Percentiles rank a stretch among this genome's conserved stretches.
Conservation (phyloP, 2,888 invertebrate species). For the Trisateles emortualis region DNA sequence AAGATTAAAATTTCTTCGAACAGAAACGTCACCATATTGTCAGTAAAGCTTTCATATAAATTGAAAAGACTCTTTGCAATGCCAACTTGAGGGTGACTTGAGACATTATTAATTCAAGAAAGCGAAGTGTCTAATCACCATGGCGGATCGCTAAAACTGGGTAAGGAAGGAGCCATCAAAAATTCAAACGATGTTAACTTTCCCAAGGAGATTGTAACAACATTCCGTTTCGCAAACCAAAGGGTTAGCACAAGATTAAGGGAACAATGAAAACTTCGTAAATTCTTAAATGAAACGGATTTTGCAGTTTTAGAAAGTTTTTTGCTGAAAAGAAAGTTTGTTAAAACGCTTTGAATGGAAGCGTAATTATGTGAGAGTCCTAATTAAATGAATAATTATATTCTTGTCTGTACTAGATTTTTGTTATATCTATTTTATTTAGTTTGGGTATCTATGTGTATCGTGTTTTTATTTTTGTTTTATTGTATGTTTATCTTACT, state of each 20-base stretch:
- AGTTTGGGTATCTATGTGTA: too few relatives aligned
- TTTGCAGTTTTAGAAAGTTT: neutral
- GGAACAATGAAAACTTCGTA: conserved; percentile 9
- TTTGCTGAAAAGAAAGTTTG: neutral
- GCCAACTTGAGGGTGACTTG: neutral
- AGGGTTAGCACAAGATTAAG: conserved; percentile 8
- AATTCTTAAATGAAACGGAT: conserved; percentile 5
- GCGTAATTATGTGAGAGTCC: neutral
- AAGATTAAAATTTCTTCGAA: too few relatives aligned
- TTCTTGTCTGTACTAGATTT: too few relatives aligned
- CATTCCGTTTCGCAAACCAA: conserved; percentile 12
- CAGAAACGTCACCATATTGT: too few relatives aligned
- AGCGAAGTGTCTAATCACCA: neutral
- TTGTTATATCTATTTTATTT: too few relatives aligned
- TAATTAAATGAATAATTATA: neutral
- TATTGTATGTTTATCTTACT: too few relatives aligned
- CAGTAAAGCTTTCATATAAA: neutral
- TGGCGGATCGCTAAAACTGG: neutral
- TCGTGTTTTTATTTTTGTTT: too few relatives aligned
- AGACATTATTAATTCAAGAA: neutral
- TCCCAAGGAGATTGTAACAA: neutral
- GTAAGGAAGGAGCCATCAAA: conserved; percentile 1
- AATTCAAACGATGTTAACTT: conserved; percentile 8
- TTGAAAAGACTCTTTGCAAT: neutral
- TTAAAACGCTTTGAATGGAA: neutral